Conservation (phyloP, 2,888 invertebrate genomes). For the Eledone cirrhosa region DNA sequence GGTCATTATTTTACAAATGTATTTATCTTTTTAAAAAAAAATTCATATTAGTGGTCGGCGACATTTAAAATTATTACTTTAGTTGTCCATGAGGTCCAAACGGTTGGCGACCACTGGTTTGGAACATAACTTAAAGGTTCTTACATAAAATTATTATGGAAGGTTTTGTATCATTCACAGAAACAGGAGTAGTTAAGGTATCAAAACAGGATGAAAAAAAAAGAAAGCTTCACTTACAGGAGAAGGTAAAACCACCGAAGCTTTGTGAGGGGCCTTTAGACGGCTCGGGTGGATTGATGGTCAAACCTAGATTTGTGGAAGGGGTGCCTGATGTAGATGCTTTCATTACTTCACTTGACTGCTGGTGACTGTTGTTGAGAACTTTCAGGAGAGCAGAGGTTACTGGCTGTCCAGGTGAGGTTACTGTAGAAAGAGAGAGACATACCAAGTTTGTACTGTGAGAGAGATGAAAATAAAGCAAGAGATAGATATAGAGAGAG, state of each 20-base stretch:
- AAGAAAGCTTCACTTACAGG: not conserved
- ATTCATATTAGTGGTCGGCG: too few relatives aligned
- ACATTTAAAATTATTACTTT: too few relatives aligned
- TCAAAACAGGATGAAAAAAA: not conserved
- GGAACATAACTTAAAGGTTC: too few relatives aligned
- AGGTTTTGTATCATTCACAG: not conserved
- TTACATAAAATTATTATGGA: too few relatives aligned
- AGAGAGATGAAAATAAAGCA: too few relatives aligned
- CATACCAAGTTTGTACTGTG: too few relatives aligned
- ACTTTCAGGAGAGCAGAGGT: not conserved
- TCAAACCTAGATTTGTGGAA: not conserved
- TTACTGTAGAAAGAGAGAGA: too few relatives aligned
- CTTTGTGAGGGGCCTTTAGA: not conserved
- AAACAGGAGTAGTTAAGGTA: not conserved
- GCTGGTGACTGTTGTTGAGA: conserved; percentile 7
- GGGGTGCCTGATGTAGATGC: not conserved
- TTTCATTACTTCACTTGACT: not conserved
- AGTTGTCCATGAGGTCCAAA: too few relatives aligned
- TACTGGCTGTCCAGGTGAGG: not conserved
- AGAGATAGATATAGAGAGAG: too few relatives aligned
- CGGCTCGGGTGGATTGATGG: not conserved
- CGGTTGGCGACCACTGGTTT: too few relatives aligned
- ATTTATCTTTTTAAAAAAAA: too few relatives aligned
- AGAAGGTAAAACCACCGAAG: not conserved
- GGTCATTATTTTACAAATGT: too few relatives aligned